phyloP scores from a whole-genome alignment of 2,797 vertebrate genomes.

The Threskiornis aethiopicus region DNA sequence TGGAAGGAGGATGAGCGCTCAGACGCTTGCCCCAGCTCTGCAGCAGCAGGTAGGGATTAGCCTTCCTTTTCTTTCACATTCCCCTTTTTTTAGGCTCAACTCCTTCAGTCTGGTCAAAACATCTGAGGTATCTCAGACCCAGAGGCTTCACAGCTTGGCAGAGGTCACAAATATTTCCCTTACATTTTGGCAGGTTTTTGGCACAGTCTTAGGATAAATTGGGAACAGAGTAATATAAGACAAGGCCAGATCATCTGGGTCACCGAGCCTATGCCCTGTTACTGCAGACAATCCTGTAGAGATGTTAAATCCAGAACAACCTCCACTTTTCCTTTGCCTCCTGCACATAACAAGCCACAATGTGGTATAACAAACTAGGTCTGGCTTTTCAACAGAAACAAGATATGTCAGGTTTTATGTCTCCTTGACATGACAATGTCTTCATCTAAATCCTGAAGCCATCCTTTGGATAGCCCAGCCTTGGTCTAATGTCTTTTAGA shows the following conservation, averaged over 20 bases:
- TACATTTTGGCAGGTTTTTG: conserved; percentile 33
- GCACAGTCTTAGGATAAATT: conserved; percentile 1
- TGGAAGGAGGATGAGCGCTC: not conserved
- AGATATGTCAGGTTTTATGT: conserved; percentile 45
- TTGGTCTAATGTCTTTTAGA: conserved; percentile 60
- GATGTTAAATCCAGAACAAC: not conserved
- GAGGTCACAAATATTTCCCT: conserved; percentile 19
- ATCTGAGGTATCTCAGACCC: not conserved
- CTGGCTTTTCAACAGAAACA: conserved; percentile 1
- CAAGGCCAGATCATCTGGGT: not conserved
- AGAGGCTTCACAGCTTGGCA: conserved; percentile 1
- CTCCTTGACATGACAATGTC: conserved; percentile 60
- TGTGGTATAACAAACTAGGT: not conserved
- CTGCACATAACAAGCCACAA: not conserved
- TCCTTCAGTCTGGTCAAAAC: not conserved
- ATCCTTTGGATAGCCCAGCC: conserved; percentile 38
- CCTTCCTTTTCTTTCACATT: not conserved
- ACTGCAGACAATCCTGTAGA: not conserved
- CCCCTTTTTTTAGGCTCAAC: not conserved
- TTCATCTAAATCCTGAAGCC: conserved; percentile 52
- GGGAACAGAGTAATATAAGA: not conserved
- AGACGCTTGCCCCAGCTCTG: not conserved
- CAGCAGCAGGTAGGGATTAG: not conserved
- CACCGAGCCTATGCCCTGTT: not conserved
- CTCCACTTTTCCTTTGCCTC: conserved; percentile 7